phyloP scores from a whole-genome alignment of 2,797 vertebrate genomes.

The Neosilurus hyrtlii region DNA sequence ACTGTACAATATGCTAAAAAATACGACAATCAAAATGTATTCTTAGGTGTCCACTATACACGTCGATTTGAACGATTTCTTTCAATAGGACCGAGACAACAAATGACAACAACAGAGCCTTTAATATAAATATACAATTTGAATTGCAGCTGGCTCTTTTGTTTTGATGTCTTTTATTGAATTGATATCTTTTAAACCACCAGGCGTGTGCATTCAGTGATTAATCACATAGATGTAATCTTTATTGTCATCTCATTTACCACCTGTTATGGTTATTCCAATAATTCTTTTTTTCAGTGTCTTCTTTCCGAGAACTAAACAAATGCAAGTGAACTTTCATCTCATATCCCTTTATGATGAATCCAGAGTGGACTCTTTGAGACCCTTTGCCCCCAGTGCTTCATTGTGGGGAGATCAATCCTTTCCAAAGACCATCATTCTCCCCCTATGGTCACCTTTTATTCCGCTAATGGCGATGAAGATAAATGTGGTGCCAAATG shows the following conservation, averaged over 20 bases:
- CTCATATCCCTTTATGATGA: constrained; percentile 29
- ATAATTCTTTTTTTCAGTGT: background rate
- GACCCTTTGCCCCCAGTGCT: constrained; percentile 28
- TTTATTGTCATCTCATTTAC: constrained; percentile 1
- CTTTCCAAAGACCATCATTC: constrained; percentile 43
- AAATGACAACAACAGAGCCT: background rate
- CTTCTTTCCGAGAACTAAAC: constrained; percentile 9
- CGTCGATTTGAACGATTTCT: background rate
- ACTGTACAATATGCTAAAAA: background rate
- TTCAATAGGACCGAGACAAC: background rate
- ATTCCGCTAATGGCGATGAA: constrained; percentile 57
- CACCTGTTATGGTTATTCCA: constrained; percentile 22
- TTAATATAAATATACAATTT: background rate
- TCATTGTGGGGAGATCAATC: constrained; percentile 46
- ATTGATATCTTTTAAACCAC: background rate
- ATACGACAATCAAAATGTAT: background rate
- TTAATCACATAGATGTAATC: constrained; percentile 7
- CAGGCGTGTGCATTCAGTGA: background rate
- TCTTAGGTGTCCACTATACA: background rate
- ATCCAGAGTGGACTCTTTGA: constrained; percentile 36
- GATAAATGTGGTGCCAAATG: constrained; percentile 58
- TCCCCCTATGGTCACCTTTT: constrained; percentile 50
- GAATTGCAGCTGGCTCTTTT: background rate
- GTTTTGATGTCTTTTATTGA: background rate
- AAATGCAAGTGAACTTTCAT: constrained; percentile 33